These are phyloP conservation scores for Anguilla obscura DNA, from an alignment of 2,797 vertebrate species.

Conservation along the genomic window DNA sequence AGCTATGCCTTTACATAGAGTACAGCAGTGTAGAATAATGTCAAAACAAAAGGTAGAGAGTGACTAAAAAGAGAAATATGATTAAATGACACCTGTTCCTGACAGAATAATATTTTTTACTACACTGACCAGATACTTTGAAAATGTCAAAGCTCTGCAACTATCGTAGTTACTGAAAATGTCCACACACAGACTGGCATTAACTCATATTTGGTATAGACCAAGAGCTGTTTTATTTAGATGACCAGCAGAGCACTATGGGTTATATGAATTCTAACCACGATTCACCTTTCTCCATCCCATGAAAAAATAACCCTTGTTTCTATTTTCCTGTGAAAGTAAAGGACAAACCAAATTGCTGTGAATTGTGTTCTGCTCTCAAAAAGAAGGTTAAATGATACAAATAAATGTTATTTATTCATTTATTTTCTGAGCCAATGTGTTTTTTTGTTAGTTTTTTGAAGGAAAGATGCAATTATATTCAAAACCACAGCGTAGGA, in stretches of 20 bases:
- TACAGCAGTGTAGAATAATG: too few relatives aligned
- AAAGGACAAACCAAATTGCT: not conserved
- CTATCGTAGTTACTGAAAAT: not conserved
- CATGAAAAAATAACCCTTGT: not conserved
- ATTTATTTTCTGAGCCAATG: not conserved
- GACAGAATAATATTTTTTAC: not conserved
- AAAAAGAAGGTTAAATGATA: constrained; percentile 32
- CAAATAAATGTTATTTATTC: constrained; percentile 19
- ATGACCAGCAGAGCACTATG: not conserved
- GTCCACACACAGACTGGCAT: too few relatives aligned
- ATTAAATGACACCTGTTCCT: not conserved
- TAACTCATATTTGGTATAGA: too few relatives aligned
- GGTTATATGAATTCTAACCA: not conserved
- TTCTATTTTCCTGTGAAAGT: not conserved
- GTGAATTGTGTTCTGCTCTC: not conserved
- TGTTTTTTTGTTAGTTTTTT: constrained; percentile 3
- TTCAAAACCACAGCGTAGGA: not conserved
- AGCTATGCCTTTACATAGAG: too few relatives aligned
- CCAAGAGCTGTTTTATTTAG: not conserved
- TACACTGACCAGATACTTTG: too few relatives aligned
- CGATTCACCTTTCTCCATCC: not conserved
- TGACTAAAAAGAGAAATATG: too few relatives aligned
- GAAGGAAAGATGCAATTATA: constrained; percentile 26
- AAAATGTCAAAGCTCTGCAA: not conserved
- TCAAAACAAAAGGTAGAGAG: too few relatives aligned